Percentiles rank a stretch among this genome's conserved stretches.
These are phyloP conservation scores for Scelioninae gen. 2 DNA, from an alignment of 2,888 invertebrate genomes.

Conservation along the genomic window DNA sequence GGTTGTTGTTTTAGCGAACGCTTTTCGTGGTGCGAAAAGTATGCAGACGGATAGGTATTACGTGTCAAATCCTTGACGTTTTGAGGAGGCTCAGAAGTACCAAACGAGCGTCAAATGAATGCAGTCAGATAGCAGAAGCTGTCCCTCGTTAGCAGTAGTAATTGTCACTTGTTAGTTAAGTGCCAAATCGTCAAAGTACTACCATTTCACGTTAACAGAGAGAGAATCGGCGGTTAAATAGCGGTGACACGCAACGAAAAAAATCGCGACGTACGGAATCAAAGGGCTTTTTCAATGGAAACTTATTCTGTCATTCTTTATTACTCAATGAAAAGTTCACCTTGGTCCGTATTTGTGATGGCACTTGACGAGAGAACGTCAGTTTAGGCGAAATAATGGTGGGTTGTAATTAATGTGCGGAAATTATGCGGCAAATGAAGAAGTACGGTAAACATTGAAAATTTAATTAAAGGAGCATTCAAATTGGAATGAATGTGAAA, in stretches of 20 bases:
- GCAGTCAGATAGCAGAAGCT: constrained; percentile 40
- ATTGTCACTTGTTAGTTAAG: constrained; percentile 58
- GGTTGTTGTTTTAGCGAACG: no score
- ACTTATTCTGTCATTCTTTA: constrained; percentile 38
- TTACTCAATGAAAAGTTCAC: constrained; percentile 50
- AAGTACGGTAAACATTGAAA: no score
- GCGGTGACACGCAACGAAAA: constrained; percentile 49
- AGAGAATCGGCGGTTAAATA: constrained; percentile 55
- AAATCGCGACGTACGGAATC: constrained; percentile 41
- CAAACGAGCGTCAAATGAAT: constrained; percentile 45
- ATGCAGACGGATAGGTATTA: no score
- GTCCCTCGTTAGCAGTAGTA: constrained; percentile 52
- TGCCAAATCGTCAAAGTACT: constrained; percentile 57
- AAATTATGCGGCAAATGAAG: constrained; percentile 1
- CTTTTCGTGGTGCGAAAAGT: no score
- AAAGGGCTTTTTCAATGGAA: constrained; percentile 50
- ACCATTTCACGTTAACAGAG: constrained; percentile 55
- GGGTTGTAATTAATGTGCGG: constrained; percentile 37
- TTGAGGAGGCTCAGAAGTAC: no score
- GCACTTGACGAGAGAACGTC: constrained; percentile 38
- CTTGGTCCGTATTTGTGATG: constrained; percentile 43
- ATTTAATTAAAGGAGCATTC: no score
- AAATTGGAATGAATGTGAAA: no score
- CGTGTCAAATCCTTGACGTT: no score
- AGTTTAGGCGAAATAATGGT: constrained; percentile 32